These are phyloP conservation scores for Drosophila nigrodunni DNA, from an alignment of 1,140 invertebrate genomes.

Conservation along the genomic window DNA sequence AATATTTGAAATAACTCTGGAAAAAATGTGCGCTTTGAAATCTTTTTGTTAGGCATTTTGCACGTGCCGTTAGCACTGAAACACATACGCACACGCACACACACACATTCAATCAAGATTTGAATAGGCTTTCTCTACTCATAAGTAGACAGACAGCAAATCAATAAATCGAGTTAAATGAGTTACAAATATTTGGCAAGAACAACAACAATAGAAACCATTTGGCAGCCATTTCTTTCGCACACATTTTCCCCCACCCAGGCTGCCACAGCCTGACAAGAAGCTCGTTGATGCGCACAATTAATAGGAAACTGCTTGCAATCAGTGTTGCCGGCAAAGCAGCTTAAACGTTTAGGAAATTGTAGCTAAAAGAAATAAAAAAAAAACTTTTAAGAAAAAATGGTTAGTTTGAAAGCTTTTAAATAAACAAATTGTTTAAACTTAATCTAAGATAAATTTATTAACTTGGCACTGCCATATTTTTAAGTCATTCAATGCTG, in stretches of 20 bases:
- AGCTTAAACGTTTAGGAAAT: neutral
- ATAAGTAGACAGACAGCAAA: conserved; percentile 61
- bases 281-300: neutral
- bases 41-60: conserved; percentile 19
- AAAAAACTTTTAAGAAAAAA: too few relatives aligned
- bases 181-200: conserved; percentile 71
- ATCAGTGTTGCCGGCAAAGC: neutral
- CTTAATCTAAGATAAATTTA: too few relatives aligned
- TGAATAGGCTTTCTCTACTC: conserved; percentile 33
- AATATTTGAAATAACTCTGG: conserved; percentile 35
- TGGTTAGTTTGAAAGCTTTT: too few relatives aligned
- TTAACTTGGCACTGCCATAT: too few relatives aligned
- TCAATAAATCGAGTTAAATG: conserved; percentile 77
- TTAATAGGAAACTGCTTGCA: neutral
- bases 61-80: neutral
- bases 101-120: conserved; percentile 28
- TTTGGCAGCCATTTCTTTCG: conserved; percentile 1
- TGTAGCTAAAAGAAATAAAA: too few relatives aligned
- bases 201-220: neutral
- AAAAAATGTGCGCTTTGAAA: conserved; percentile 29
- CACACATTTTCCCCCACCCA: neutral
- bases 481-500: too few relatives aligned
- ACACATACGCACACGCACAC: neutral
- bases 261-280: neutral
- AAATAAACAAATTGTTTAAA: too few relatives aligned